phyloP scores from a whole-genome alignment of 1,140 invertebrate genomes.

The Sycophaga agraensis region DNA sequence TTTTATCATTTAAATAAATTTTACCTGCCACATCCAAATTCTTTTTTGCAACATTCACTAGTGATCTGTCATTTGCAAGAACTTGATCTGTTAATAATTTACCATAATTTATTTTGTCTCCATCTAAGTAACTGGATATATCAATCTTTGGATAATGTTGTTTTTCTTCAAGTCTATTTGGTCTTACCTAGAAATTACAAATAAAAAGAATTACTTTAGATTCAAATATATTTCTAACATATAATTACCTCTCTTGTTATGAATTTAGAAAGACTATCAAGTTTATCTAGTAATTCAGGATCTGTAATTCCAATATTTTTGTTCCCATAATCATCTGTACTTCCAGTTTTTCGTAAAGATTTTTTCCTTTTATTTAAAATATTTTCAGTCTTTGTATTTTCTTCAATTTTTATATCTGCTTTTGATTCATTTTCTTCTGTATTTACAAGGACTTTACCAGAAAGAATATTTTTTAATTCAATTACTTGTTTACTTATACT shows the following conservation, averaged over 20 bases:
- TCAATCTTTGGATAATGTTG: constrained; percentile 48
- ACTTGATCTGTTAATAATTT: constrained; percentile 84
- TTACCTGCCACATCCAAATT: constrained; percentile 81
- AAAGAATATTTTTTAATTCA: constrained; percentile 69
- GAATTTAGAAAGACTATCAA: constrained; percentile 64
- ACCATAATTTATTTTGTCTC: constrained; percentile 74
- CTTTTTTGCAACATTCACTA: constrained; percentile 79
- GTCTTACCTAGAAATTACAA: constrained; percentile 40
- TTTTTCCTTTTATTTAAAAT: constrained; percentile 60
- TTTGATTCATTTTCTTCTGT: constrained; percentile 45
- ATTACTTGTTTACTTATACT: constrained; percentile 75
- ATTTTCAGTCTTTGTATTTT: constrained; percentile 36
- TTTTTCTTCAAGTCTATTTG: constrained; percentile 40
- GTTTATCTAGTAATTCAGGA: constrained; percentile 66
- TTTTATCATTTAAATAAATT: constrained; percentile 1
- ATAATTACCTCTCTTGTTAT: constrained; percentile 65
- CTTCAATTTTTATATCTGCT: constrained; percentile 44
- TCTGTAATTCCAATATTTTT: constrained; percentile 67
- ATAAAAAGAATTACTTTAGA: background rate
- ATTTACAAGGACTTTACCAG: constrained; percentile 58
- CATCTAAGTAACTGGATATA: constrained; percentile 66
- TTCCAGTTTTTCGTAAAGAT: constrained; percentile 67
- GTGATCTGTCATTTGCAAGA: constrained; percentile 73
- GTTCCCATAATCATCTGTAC: constrained; percentile 59
- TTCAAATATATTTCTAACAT: constrained; percentile 1